phyloP scores from a whole-genome alignment of 2,113 vertebrate species.

The Caranx ignobilis region DNA sequence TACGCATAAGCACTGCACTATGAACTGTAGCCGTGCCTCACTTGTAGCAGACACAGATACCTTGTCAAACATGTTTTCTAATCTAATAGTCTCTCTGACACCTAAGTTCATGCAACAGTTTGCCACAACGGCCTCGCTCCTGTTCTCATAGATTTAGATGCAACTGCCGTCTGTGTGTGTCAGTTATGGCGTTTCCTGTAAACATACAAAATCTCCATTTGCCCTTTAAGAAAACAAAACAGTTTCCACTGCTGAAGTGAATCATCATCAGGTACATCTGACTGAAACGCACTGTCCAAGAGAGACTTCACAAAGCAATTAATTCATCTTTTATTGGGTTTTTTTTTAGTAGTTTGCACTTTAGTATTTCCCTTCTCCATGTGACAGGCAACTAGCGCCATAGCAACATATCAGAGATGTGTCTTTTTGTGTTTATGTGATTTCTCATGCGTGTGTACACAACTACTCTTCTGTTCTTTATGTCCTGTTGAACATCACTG shows the following conservation, averaged over 20 bases:
- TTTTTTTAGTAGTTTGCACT: not conserved
- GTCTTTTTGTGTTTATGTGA: not conserved
- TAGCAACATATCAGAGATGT: not conserved
- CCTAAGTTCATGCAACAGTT: conserved; percentile 7
- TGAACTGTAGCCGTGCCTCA: conserved; percentile 12
- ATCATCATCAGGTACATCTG: not conserved
- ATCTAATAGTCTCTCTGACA: not conserved
- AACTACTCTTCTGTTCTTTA: no score
- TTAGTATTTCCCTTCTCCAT: not conserved
- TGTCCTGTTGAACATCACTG: not conserved
- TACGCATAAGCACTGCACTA: not conserved
- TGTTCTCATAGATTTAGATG: not conserved
- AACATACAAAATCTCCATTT: not conserved
- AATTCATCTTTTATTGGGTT: not conserved
- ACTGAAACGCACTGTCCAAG: not conserved
- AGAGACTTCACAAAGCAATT: not conserved
- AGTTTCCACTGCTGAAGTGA: not conserved
- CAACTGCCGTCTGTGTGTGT: not conserved
- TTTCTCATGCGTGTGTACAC: not conserved
- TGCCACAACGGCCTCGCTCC: not conserved
- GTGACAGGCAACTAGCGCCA: not conserved
- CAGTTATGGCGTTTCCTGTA: not conserved
- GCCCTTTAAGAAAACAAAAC: not conserved
- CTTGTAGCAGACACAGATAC: not conserved
- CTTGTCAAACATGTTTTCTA: conserved; percentile 17